phyloP scores from a whole-genome alignment of 2,113 vertebrate genomes.

The Aegypius monachus region DNA sequence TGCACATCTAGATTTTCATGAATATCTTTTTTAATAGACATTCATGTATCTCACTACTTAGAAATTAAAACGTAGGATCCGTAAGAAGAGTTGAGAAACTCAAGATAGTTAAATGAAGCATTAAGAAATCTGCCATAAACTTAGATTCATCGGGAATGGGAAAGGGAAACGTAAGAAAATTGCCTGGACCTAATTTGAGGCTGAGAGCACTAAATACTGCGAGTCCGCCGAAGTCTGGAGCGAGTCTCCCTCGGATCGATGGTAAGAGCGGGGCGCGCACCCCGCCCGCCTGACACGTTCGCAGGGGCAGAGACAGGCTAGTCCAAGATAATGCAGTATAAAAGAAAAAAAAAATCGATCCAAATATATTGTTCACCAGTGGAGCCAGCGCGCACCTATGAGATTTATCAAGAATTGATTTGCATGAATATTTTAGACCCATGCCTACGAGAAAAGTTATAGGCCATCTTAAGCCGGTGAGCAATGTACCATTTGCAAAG shows the following conservation, averaged over 20 bases:
- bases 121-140: not conserved
- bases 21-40: not conserved
- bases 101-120: not conserved
- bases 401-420: slow-evolving; percentile 65
- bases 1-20: not conserved
- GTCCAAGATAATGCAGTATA: not conserved
- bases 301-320: not conserved
- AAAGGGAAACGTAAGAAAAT: not conserved
- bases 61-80: not conserved
- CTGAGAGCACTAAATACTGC: not conserved
- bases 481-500: slow-evolving; percentile 16
- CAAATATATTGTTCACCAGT: not conserved
- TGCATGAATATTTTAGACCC: slow-evolving; percentile 54
- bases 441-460: slow-evolving; percentile 11
- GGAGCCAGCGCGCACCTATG: slow-evolving; percentile 50
- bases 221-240: not conserved
- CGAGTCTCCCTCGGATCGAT: not conserved
- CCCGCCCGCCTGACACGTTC: not conserved
- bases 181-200: not conserved
- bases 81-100: not conserved
- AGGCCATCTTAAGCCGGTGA: slow-evolving; percentile 1
- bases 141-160: not conserved
- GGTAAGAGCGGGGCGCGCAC: not conserved
- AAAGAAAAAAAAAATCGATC: not conserved
- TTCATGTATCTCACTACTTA: not conserved